Base-by-base conservation (phyloP, 2,113 vertebrate genomes). In the Mobula birostris region DNA sequence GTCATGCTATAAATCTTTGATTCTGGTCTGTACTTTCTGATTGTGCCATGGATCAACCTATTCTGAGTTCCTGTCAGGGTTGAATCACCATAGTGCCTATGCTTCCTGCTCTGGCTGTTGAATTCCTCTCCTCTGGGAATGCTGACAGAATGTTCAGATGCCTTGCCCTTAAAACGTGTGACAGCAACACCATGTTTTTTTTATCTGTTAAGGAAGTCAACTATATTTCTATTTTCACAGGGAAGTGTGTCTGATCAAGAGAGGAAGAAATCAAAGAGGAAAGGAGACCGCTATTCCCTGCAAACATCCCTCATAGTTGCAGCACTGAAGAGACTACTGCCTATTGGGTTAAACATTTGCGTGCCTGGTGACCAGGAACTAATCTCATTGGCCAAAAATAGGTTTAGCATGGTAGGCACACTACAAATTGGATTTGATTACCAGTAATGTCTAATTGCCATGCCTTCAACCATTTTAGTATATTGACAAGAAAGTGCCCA, bases 251-350 rank as follows among this genome's bases (percentile, higher is more conserved):
- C 98, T 61, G 98, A 99, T 94, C 98, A 98, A 96, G 98, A 99
- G 95, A 98, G 98, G 95, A 99, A 99, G 96, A 99, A 99, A 95
- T 97, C 98, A 97, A 99, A 98, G 95, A 97, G 98, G 15, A 98
- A 98, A 94, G 98, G 98, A 0, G 98, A 99, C 94, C 96, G 98
- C 0, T 99, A 99, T 78, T 97, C 98, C 0, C 97, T 97, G 97
- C 98, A 99, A 96, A 99, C 98, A 0, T 99, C 98, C 87, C 97
- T 99, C 29, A 99, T 99, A 1, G 98, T 99, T 12, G 98, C 98
- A 1, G 98, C 98, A 0, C 96, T 99, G 91, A 99, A 99, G 95
- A 97, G 98, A 5, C 94, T 99, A 29, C 97, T 99, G 94, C 98
- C 98, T 80, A 97, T 99, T 2, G 98, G 98, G 0, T 95, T 99